Evolutionary conservation across 2,888 invertebrate genomes (phyloP).

Genomic region (Athalia circularis): DNA sequence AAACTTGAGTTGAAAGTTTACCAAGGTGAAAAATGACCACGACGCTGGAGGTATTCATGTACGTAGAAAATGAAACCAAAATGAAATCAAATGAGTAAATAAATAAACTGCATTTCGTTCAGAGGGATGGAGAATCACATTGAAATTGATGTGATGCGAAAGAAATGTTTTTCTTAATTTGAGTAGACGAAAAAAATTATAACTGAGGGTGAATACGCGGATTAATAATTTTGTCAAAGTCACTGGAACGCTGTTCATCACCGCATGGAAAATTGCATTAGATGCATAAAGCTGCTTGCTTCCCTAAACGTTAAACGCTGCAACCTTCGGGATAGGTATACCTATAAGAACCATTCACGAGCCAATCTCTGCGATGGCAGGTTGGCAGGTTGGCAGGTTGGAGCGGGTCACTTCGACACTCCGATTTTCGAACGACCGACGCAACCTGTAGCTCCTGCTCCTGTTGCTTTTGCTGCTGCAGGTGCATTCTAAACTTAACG

Average conservation of each 20-base stretch:
- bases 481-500: slow-evolving; percentile 38
- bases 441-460: background rate
- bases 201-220: too few species aligned
- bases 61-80: background rate
- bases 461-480: background rate
- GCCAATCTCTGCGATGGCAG: slow-evolving; percentile 22
- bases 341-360: slow-evolving; percentile 32
- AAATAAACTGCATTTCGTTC: background rate
- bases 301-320: background rate
- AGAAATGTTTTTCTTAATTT: too few species aligned
- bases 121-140: too few species aligned
- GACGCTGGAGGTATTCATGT: background rate
- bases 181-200: too few species aligned
- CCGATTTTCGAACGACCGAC: slow-evolving; percentile 35
- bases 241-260: too few species aligned
- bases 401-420: slow-evolving; percentile 43
- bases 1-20: slow-evolving; percentile 51
- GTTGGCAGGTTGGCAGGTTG: slow-evolving; percentile 61
- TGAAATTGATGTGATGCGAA: too few species aligned
- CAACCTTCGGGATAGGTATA: background rate
- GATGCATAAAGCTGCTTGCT: background rate
- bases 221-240: too few species aligned
- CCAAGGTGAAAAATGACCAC: slow-evolving; percentile 18
- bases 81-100: background rate
- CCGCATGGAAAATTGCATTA: too few species aligned